Evolutionary conservation across 2,113 vertebrate genomes (phyloP), one percentile per base, ranked within the genome.

Genomic region (Pluvianellus socialis): DNA sequence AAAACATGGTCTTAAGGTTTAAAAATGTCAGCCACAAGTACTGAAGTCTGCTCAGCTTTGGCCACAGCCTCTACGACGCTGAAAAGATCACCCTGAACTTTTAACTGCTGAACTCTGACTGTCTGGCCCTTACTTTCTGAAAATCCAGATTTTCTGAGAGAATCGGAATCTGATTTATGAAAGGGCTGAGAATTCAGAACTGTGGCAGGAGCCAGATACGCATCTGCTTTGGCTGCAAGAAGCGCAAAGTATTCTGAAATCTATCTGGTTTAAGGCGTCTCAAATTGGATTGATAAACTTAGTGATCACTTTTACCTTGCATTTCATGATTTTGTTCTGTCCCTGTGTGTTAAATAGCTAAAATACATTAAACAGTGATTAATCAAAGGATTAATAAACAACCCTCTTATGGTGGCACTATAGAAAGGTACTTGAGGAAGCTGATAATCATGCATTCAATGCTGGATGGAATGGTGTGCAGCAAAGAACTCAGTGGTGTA

Each of bases 321-420:
- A 73, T 49, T 72, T 95, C 42, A 14, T 27, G 7, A 6, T 79
- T 84, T 79, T 50, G n/a, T 83, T 70, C 35, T 53, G 14, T 24
- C 33, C 7, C 4, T 3, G 1, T 20, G 9, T 7, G 4, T 49
- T 86, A 56, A 89, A 87, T 35, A 65, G 53, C 33, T 86, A 76
- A 90, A 94, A 56, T 10, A 45, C 23, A 74, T 91, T 35, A 72
- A 92, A 75, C 2, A 28, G 61, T 28, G 12, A 84, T 94, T 91
- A 91, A 85, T 27, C 76, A 91, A 81, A 90, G 75, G 50, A 83
- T 70, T 95, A 68, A 96, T 85, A 91, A 94, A 75, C 53, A 21
- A 47, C 66, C 47, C 23, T 87, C 16, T 94, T 53, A 42, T 10
- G 33, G 56, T 5, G 84, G 61, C 49, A 44, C 61, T 52, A 32